phyloP scores from a whole-genome alignment of 1,140 invertebrate genomes.

The Coenobita brevimanus region DNA sequence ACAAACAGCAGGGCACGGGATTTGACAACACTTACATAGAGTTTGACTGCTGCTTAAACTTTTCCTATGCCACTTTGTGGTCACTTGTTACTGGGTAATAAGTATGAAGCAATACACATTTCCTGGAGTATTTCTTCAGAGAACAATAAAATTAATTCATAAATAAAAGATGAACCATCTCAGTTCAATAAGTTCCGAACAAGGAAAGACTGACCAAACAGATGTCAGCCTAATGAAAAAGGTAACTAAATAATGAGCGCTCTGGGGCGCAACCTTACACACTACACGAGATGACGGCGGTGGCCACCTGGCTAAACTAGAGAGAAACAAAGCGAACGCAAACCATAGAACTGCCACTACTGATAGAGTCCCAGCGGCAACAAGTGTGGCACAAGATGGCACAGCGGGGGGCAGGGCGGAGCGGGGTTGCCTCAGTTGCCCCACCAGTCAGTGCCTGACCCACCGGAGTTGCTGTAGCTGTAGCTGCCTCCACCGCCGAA shows the following conservation, averaged over 20 bases:
- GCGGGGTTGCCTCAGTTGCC: slow-evolving; percentile 42
- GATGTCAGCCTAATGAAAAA: background rate
- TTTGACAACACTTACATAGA: slow-evolving; percentile 51
- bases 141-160: background rate
- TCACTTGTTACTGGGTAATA: slow-evolving; percentile 65
- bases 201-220: background rate
- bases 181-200: no score
- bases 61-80: slow-evolving; percentile 62
- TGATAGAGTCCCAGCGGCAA: slow-evolving; percentile 52
- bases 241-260: no score
- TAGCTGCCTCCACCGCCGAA: slow-evolving; percentile 43
- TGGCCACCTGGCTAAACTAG: slow-evolving; percentile 53
- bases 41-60: slow-evolving; percentile 62
- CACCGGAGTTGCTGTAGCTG: slow-evolving; percentile 61
- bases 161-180: background rate
- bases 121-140: slow-evolving; percentile 40
- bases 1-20: slow-evolving; percentile 42
- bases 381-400: slow-evolving; percentile 64
- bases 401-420: background rate
- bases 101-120: slow-evolving; percentile 55
- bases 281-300: slow-evolving; percentile 12
- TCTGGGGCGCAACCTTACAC: slow-evolving; percentile 23
- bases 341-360: slow-evolving; percentile 56
- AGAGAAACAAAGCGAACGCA: slow-evolving; percentile 41
- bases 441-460: slow-evolving; percentile 69